These are phyloP conservation scores for Euplexia lucipara DNA, from an alignment of 2,888 invertebrate genomes.

Conservation along the genomic window DNA sequence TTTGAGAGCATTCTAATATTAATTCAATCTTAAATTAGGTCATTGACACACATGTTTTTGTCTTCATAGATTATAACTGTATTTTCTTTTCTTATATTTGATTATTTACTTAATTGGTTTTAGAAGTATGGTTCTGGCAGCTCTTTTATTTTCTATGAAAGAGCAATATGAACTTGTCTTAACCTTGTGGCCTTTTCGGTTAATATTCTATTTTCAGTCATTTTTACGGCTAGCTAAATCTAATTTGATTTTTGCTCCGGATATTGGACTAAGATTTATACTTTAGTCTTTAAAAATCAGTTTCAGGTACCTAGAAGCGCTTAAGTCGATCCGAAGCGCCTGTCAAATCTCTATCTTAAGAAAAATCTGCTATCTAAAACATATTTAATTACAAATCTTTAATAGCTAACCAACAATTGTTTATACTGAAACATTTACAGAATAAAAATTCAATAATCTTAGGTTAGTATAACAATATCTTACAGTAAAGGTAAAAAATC, in stretches of 20 bases:
- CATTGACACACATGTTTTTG: background rate
- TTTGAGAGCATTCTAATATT: slow-evolving; percentile 12
- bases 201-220: background rate
- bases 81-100: background rate
- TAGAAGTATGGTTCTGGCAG: background rate
- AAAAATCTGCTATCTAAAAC: too few species aligned
- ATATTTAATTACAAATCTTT: too few species aligned
- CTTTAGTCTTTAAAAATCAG: background rate
- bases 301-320: background rate
- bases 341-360: too few species aligned
- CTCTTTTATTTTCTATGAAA: too few species aligned
- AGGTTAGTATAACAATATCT: too few species aligned
- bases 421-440: too few species aligned
- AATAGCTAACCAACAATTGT: too few species aligned
- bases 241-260: background rate
- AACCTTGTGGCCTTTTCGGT: background rate
- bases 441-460: too few species aligned
- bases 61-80: background rate
- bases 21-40: slow-evolving; percentile 5
- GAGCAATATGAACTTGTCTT: too few species aligned
- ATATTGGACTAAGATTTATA: background rate
- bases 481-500: too few species aligned
- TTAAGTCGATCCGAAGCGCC: slow-evolving; percentile 6
- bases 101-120: background rate
- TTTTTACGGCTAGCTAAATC: background rate